Conservation (phyloP, 2,797 vertebrate species). For the Phalanger gymnotis region DNA sequence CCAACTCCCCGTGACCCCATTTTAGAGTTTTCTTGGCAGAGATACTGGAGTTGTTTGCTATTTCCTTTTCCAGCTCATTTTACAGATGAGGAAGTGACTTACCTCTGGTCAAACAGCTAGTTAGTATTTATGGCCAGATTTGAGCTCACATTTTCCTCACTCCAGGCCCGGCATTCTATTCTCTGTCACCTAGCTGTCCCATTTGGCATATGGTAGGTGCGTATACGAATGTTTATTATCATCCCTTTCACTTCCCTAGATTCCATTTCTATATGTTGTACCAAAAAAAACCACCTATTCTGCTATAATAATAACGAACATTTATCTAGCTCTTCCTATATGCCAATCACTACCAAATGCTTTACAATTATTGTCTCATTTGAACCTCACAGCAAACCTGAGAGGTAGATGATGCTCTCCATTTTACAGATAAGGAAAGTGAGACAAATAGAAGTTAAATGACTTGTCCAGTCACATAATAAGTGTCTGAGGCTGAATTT, state of each 20-base stretch:
- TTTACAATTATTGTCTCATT: not conserved
- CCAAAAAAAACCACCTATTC: not conserved
- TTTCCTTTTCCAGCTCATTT: not conserved
- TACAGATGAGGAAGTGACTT: not conserved
- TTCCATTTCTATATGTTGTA: not conserved
- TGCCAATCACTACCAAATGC: not conserved
- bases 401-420: not conserved
- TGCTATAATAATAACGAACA: not conserved
- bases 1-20: not conserved
- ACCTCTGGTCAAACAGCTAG: not conserved
- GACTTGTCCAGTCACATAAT: not conserved
- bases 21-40: not conserved
- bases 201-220: not conserved
- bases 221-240: not conserved
- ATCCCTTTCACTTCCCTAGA: not conserved
- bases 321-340: not conserved
- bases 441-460: not conserved
- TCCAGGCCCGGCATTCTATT: not conserved
- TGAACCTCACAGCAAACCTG: not conserved
- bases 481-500: not conserved
- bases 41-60: not conserved
- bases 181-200: not conserved
- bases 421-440: not conserved
- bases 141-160: too few relatives aligned
- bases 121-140: not conserved